Conservation (phyloP, 2,888 invertebrate genomes). For the Hesperia comma region DNA sequence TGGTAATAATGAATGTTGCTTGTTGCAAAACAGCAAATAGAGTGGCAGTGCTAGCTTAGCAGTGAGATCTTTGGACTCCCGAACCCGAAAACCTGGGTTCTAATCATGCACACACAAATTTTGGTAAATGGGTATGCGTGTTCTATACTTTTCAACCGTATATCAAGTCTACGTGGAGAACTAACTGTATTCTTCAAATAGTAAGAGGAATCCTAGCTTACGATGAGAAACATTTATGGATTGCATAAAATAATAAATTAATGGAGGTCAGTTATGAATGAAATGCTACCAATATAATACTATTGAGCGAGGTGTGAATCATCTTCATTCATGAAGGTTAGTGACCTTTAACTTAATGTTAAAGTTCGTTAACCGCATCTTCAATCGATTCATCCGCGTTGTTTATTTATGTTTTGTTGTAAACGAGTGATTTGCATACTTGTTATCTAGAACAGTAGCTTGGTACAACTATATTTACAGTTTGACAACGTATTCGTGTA, state of each 20-base stretch:
- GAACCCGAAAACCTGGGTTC: too few relatives aligned
- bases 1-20: slow-evolving; percentile 5
- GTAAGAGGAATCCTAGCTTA: too few relatives aligned
- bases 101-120: too few relatives aligned
- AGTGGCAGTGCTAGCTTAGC: neutral
- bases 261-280: too few relatives aligned
- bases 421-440: slow-evolving; percentile 1
- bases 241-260: too few relatives aligned
- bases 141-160: too few relatives aligned
- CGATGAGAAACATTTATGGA: too few relatives aligned
- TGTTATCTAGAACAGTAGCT: neutral
- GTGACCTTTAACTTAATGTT: slow-evolving; percentile 19
- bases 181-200: too few relatives aligned
- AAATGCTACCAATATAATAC: slow-evolving; percentile 1
- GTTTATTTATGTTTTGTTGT: neutral
- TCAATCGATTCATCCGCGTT: slow-evolving; percentile 3
- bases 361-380: slow-evolving; percentile 20
- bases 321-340: slow-evolving; percentile 34
- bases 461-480: neutral
- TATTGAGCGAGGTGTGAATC: slow-evolving; percentile 28
- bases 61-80: too few relatives aligned
- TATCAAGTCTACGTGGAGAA: too few relatives aligned
- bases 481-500: neutral
- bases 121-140: too few relatives aligned
- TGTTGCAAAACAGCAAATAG: slow-evolving; percentile 1